phyloP scores from a whole-genome alignment of 2,888 invertebrate species.

The Dione vanillae region DNA sequence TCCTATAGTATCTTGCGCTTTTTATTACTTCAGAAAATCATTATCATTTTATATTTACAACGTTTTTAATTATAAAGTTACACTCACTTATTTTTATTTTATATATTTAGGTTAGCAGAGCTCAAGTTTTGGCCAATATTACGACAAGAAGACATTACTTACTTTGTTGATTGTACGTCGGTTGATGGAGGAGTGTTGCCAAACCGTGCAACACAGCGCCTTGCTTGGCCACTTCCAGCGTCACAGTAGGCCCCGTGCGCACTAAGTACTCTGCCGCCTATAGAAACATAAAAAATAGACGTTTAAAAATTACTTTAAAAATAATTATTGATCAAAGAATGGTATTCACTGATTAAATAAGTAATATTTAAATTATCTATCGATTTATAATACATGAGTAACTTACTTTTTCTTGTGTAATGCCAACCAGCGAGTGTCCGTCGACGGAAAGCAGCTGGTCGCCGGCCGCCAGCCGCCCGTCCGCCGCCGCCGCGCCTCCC shows the following conservation, averaged over 20 bases:
- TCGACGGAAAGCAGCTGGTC: conserved; percentile 99
- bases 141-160: not conserved
- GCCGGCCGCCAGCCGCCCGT: conserved; percentile 97
- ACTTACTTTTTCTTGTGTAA: conserved; percentile 89
- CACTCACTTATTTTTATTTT: too few species aligned
- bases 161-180: conserved; percentile 76
- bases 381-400: not conserved
- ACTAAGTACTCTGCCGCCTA: conserved; percentile 98
- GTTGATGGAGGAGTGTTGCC: conserved; percentile 95
- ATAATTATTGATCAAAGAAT: not conserved
- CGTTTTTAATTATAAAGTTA: not conserved
- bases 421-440: conserved; percentile 96
- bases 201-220: conserved; percentile 98
- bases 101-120: too few species aligned
- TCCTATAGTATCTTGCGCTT: too few species aligned
- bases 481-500: conserved; percentile 95
- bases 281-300: not conserved
- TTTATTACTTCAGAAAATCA: too few species aligned
- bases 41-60: not conserved
- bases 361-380: not conserved
- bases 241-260: conserved; percentile 96
- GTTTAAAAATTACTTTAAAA: not conserved
- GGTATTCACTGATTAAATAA: not conserved
- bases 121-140: not conserved
- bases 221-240: conserved; percentile 98